Percentiles rank a stretch among this genome's conserved stretches.
Conservation (phyloP, 2,888 invertebrate species). For the Unio delphinus region DNA sequence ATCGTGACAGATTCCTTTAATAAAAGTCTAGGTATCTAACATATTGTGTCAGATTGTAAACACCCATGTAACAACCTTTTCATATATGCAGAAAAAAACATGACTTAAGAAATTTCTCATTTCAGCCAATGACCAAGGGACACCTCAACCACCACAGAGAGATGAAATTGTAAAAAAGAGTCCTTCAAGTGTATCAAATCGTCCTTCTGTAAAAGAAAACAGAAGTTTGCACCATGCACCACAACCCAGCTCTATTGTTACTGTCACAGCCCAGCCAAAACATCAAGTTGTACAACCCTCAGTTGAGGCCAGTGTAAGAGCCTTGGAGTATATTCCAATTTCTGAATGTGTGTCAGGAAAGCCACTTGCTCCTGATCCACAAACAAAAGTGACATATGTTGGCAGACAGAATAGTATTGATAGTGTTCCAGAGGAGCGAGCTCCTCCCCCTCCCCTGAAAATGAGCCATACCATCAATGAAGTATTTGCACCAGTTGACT, state of each 20-base stretch:
- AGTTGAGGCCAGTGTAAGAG: slow-evolving; percentile 5
- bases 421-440: slow-evolving; percentile 62
- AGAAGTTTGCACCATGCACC: background rate
- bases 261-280: slow-evolving; percentile 18
- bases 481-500: slow-evolving; percentile 16
- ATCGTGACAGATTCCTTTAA: too few species aligned
- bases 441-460: slow-evolving; percentile 54
- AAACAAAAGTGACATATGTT: slow-evolving; percentile 17
- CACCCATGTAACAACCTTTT: too few species aligned
- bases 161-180: slow-evolving; percentile 1
- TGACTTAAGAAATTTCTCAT: too few species aligned
- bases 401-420: slow-evolving; percentile 51
- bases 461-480: slow-evolving; percentile 24
- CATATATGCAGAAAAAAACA: too few species aligned
- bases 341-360: slow-evolving; percentile 51
- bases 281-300: background rate
- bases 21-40: too few species aligned
- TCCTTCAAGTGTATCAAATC: background rate
- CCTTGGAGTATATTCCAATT: slow-evolving; percentile 50
- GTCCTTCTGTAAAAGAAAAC: background rate
- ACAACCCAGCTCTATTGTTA: background rate
- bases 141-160: slow-evolving; percentile 2
- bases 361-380: slow-evolving; percentile 6
- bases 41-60: too few species aligned
- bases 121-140: background rate